Base-by-base conservation (phyloP, 2,797 vertebrate species). In the Amphiprion clarkii region DNA sequence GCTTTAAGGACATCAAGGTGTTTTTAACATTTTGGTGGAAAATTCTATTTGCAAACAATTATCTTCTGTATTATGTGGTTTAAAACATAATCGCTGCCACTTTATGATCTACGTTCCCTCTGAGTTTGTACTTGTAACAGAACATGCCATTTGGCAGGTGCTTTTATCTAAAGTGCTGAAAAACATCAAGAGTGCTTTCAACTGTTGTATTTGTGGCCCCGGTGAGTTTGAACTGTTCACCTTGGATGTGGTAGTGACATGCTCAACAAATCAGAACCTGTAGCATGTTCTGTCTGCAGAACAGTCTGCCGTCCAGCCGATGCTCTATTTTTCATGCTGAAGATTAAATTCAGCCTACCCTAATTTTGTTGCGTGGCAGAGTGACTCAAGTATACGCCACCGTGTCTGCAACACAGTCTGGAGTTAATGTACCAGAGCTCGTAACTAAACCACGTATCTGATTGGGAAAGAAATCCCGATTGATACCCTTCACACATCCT, bases 11-110 rank as follows among this genome's bases (percentile, higher is more conserved):
- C 69, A 72, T 76, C 55, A 81, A 88, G 70, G 65, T 76, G 52
- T 23, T 14, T 79, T 79, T 51, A 69, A 55, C 42, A 31, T 70
- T 73, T 81, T 25, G 39, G 19, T 60, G 54, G 25, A 79, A 82
- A 77, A 84, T 86, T 74, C 19, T 68, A 74, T 87, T 88, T 79
- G 65, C 58, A 81, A 89, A 81, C 71, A 79, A 89, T 71, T 83
- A 81, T 60, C 48, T 49, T 67, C 21, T 48, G 13, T 57, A 46
- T 79, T 59, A 48, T 70, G 42, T 31, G 48, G 73, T 72, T 84
- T 51, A 79, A 77, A 82, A 59, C 36, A 52, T 71, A 76, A 83
- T 72, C 49, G 6, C 60, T 57, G 25, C 68, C 58, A 53, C 75
- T 80, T 79, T 54, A 69, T 51, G 31, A 57, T 55, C 31, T 6